Evolutionary conservation across 2,888 invertebrate species (phyloP).

Genomic region (Troides helena): DNA sequence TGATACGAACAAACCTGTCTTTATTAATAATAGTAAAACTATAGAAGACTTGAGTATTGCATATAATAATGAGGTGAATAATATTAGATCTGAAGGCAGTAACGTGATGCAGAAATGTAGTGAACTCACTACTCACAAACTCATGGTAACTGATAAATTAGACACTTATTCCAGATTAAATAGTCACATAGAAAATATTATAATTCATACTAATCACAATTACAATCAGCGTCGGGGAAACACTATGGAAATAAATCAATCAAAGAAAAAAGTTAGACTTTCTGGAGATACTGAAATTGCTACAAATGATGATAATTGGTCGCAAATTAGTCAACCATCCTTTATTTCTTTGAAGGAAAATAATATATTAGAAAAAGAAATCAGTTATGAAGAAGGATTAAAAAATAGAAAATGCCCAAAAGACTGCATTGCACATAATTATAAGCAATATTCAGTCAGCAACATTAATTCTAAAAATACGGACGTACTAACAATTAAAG

Average conservation of each 20-base stretch:
- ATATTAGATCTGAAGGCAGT: background rate
- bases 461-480: background rate
- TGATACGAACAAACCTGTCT: background rate
- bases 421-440: background rate
- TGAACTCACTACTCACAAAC: background rate
- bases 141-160: background rate
- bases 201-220: background rate
- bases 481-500: background rate
- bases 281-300: background rate
- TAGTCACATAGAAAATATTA: background rate
- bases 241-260: background rate
- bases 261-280: background rate
- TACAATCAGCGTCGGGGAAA: background rate
- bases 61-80: conserved; percentile 4
- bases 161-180: background rate
- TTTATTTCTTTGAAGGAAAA: background rate
- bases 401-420: background rate
- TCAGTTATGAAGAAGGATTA: background rate
- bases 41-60: conserved; percentile 10
- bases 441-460: background rate
- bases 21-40: conserved; percentile 4
- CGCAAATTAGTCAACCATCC: background rate
- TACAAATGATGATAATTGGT: background rate
- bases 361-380: background rate
- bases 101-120: background rate